Evolutionary conservation across 1,140 invertebrate species (phyloP), one percentile per base, ranked within the genome.

Genomic region (Listronotus oregonensis): DNA sequence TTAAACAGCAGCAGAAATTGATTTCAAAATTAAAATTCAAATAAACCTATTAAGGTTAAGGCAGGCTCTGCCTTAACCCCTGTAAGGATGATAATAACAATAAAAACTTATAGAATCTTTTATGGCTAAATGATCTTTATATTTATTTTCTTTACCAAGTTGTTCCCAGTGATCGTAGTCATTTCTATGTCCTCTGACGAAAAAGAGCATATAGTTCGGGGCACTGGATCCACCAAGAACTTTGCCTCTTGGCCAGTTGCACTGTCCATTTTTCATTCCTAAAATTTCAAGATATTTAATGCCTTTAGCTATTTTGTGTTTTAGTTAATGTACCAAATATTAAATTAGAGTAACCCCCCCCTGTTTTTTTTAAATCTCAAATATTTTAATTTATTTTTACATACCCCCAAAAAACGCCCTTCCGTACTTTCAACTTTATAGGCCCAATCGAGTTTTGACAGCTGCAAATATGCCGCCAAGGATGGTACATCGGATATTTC

Each of bases 181-280:
- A 34, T 85, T 80, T 68, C 81, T 84, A 79, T 89, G 91, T 47
- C 90, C 96, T 66, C 95, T 81, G 0, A 96, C 93, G 77, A 98
- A n/a, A n/a, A n/a, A 98, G 0, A 97, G 85, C 96, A 98, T 97
- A 71, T 96, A 97, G 77, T 98, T 98, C 0, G 98, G 81, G 0
- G 94, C 92, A 46, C 90, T 93, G 0, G 92, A 94, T 0, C 96
- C 96, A 1, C 95, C 96, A 0, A 95, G 80, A 0, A 93, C 90
- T 75, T 92, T 94, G 10, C 91, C 92, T 40, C 91, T 78, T 0
- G 92, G 90, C 91, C 91, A 94, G 72, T 91, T 93, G 77, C 91
- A 94, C 37, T 89, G 82, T 44, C 86, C 86, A 49, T 87, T 87
- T 69, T 89, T 88, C 83, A 87, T 87, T 3, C 77, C 77, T 66